A percentile compares a stretch with the other conserved stretches of the same genome.
Conservation (phyloP, 2,797 vertebrate species). For the Acipenser oxyrinchus region DNA sequence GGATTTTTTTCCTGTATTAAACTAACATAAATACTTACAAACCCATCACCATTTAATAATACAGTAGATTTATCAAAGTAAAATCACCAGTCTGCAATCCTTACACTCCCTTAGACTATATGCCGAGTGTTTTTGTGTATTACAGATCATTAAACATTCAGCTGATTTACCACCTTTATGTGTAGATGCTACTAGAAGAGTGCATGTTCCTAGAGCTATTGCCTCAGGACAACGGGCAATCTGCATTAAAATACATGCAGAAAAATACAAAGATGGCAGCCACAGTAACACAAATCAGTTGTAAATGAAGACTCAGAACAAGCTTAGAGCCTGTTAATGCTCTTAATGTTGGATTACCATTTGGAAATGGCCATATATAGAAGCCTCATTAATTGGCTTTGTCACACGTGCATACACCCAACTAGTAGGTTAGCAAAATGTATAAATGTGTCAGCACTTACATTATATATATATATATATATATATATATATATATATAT, state of each 20-base stretch:
- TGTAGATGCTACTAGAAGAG: too few relatives aligned
- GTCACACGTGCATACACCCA: slow-evolving; percentile 26
- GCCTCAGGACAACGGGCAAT: slow-evolving; percentile 10
- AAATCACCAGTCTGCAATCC: too few relatives aligned
- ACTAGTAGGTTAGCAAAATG: slow-evolving; percentile 36
- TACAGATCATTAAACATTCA: too few relatives aligned
- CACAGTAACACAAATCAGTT: slow-evolving; percentile 23
- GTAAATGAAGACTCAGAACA: slow-evolving; percentile 9
- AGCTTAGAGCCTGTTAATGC: slow-evolving; percentile 42
- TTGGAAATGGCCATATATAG: slow-evolving; percentile 55
- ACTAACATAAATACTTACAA: too few relatives aligned
- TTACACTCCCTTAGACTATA: too few relatives aligned
- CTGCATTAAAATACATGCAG: neutral
- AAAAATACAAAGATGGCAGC: neutral
- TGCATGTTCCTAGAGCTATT: neutral
- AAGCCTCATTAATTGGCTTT: slow-evolving; percentile 60
- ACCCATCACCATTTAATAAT: too few relatives aligned
- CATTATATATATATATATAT: neutral
- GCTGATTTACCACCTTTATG: too few relatives aligned
- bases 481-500: too few relatives aligned
- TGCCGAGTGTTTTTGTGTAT: too few relatives aligned
- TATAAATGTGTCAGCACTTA: slow-evolving; percentile 29
- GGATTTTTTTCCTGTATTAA: too few relatives aligned
- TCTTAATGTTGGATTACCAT: slow-evolving; percentile 56
- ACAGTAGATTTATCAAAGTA: too few relatives aligned